Conservation (phyloP, 2,113 vertebrate species). For the Eulemur rufifrons region DNA sequence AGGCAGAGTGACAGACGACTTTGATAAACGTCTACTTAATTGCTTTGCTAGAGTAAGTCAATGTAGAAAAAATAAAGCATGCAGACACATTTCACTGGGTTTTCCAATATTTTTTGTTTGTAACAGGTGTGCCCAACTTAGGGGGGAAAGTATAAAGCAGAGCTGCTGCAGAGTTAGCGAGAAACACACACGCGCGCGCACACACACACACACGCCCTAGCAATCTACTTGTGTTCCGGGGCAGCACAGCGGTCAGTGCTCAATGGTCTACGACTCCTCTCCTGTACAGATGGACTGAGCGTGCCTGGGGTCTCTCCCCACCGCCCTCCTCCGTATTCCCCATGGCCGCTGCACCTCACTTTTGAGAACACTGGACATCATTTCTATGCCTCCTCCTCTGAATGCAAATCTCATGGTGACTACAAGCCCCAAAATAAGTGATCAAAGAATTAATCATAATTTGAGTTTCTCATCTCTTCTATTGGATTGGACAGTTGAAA, state of each 20-base stretch:
- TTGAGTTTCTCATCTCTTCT: not conserved
- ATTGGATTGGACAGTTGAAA: not conserved
- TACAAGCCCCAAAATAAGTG: not conserved
- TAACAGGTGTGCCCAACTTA: not conserved
- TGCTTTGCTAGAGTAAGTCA: constrained; percentile 86
- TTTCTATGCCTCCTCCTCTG: not conserved
- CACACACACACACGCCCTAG: no score
- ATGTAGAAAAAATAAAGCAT: not conserved
- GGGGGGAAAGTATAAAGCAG: not conserved
- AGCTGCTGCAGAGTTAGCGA: not conserved
- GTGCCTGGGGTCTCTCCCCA: not conserved
- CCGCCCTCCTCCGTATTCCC: not conserved
- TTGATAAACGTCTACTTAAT: constrained; percentile 88
- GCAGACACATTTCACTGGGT: not conserved
- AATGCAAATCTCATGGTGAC: not conserved
- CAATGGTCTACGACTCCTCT: not conserved
- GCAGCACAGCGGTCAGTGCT: not conserved
- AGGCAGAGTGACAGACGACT: constrained; percentile 87
- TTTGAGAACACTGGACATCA: not conserved
- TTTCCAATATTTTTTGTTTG: not conserved
- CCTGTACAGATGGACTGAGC: not conserved
- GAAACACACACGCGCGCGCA: not conserved
- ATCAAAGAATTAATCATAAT: not conserved
- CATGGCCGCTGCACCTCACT: not conserved
- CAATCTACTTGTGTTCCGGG: not conserved